Percentiles rank a stretch among this genome's conserved stretches.
These are phyloP conservation scores for Pipistrellus nathusii DNA, from an alignment of 2,797 vertebrate genomes.

Conservation along the genomic window DNA sequence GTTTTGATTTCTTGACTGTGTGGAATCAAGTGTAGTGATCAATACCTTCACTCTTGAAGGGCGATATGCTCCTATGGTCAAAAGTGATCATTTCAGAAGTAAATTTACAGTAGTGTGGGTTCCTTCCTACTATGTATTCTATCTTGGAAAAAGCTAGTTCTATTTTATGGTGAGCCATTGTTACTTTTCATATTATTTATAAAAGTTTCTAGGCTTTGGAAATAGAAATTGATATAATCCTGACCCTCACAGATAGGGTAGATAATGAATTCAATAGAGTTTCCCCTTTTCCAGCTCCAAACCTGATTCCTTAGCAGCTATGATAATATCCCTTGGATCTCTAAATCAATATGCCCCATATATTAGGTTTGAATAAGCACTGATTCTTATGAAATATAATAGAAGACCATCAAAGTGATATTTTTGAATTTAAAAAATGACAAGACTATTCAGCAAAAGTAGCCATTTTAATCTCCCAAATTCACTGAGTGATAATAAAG, in stretches of 20 bases:
- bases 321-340: neutral
- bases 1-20: neutral
- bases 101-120: neutral
- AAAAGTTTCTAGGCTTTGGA: constrained; percentile 17
- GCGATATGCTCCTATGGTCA: neutral
- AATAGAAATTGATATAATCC: neutral
- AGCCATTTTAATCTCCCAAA: constrained; percentile 18
- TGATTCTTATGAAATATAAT: neutral
- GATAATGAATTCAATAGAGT: neutral
- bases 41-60: neutral
- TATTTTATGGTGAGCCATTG: neutral
- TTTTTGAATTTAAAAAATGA: neutral
- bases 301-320: neutral
- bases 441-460: neutral
- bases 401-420: neutral
- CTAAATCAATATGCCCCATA: neutral
- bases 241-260: neutral
- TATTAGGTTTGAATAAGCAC: constrained; percentile 4
- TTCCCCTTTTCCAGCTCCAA: neutral
- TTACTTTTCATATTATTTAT: neutral
- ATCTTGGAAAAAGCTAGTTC: neutral
- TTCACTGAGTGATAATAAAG: neutral
- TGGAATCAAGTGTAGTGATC: neutral
- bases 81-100: neutral
- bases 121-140: neutral